These are phyloP conservation scores for Cephus pygmeus DNA, from an alignment of 2,888 invertebrate genomes.

Conservation along the genomic window DNA sequence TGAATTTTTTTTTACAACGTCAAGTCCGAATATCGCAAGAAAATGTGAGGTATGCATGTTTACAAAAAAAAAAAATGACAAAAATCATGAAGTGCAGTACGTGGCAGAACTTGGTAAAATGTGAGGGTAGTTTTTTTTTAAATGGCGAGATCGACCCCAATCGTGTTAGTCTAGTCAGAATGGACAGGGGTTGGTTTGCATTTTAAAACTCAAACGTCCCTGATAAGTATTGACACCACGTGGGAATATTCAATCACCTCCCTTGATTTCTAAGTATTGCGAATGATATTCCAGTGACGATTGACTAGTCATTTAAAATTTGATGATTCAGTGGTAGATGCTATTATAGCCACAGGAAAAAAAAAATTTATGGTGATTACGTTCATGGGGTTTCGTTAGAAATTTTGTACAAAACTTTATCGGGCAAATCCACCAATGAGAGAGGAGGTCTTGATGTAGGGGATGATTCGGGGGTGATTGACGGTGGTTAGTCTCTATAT, in stretches of 20 bases:
- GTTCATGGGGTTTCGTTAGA: too few relatives aligned
- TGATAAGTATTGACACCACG: constrained; percentile 14
- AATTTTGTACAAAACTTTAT: too few relatives aligned
- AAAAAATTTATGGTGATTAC: too few relatives aligned
- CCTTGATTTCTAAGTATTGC: not conserved
- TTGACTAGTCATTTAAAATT: too few relatives aligned
- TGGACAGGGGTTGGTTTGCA: constrained; percentile 55
- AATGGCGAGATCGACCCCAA: constrained; percentile 57
- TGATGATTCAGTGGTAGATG: too few relatives aligned
- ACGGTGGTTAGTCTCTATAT: too few relatives aligned
- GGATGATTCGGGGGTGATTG: too few relatives aligned
- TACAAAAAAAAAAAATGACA: constrained; percentile 18
- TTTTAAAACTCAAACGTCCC: constrained; percentile 36
- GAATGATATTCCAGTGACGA: too few relatives aligned
- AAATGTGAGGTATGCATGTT: not conserved
- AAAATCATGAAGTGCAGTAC: constrained; percentile 18
- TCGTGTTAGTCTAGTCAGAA: constrained; percentile 56
- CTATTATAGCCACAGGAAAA: too few relatives aligned
- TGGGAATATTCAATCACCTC: not conserved
- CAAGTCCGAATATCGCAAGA: not conserved
- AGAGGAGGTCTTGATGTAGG: too few relatives aligned
- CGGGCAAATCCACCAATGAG: too few relatives aligned
- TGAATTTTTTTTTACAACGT: not conserved
- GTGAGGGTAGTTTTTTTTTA: constrained; percentile 28
- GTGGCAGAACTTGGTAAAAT: not conserved